Evolutionary conservation across 2,797 vertebrate genomes (phyloP).

Genomic region (Allobates femoralis): DNA sequence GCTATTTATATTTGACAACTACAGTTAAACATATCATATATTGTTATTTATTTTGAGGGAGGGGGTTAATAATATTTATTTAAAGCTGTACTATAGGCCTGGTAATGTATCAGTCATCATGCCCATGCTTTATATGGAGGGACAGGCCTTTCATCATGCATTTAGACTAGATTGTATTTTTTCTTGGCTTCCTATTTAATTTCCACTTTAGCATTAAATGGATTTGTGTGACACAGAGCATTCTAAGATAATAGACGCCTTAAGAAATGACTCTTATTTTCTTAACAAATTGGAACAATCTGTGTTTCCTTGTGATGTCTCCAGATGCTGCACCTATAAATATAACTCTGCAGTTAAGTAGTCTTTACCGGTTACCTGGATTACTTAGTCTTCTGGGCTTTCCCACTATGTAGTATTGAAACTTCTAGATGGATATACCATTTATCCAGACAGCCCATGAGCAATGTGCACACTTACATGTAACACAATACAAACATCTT

Average conservation of each 20-base stretch:
- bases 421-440: neutral
- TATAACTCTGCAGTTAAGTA: neutral
- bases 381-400: neutral
- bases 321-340: slow-evolving; percentile 4
- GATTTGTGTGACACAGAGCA: neutral
- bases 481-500: neutral
- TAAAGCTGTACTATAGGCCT: neutral
- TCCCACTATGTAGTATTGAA: neutral
- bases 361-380: neutral
- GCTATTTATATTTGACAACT: neutral
- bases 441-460: neutral
- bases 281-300: neutral
- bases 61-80: neutral
- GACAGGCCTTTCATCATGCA: neutral
- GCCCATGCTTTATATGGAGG: neutral
- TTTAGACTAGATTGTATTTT: neutral
- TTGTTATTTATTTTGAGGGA: neutral
- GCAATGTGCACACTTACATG: neutral
- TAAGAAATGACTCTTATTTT: neutral
- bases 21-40: neutral
- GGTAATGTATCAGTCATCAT: neutral
- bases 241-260: neutral
- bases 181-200: neutral
- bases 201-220: neutral
- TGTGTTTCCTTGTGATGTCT: neutral